Conservation (phyloP, 2,888 invertebrate genomes). For the Aethes cnicana region DNA sequence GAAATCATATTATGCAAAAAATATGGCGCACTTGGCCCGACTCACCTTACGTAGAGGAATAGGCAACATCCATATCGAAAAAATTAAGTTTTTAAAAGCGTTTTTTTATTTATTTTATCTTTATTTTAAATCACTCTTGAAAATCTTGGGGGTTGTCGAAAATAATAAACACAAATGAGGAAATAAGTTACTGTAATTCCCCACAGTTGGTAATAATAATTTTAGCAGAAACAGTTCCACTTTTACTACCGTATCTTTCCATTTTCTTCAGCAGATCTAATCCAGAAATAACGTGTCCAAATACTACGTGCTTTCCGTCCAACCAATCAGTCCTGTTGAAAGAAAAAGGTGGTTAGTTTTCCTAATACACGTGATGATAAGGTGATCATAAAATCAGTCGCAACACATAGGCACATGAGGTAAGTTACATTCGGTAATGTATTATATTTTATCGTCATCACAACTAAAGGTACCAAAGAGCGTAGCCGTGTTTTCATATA, state of each 20-base stretch:
- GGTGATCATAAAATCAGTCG: too few species aligned
- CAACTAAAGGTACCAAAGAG: too few species aligned
- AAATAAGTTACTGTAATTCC: constrained; percentile 85
- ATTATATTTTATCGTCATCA: too few species aligned
- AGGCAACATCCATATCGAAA: too few species aligned
- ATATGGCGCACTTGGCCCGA: too few species aligned
- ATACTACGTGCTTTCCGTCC: constrained; percentile 98
- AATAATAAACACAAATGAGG: constrained; percentile 23
- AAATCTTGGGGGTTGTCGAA: neutral
- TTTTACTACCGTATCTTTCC: constrained; percentile 92
- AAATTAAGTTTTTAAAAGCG: neutral
- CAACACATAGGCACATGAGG: too few species aligned
- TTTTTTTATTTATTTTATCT: neutral
- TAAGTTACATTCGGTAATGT: too few species aligned
- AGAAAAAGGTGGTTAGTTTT: constrained; percentile 30
- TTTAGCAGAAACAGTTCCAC: constrained; percentile 90
- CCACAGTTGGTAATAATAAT: constrained; percentile 92
- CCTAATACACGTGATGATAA: too few species aligned
- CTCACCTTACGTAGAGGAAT: too few species aligned
- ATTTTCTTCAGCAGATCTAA: constrained; percentile 95
- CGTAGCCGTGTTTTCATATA: too few species aligned
- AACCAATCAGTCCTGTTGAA: constrained; percentile 89
- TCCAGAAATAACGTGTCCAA: constrained; percentile 97
- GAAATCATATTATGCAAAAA: too few species aligned
- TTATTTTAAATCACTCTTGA: too few species aligned